Evolutionary conservation across 2,797 vertebrate species (phyloP), one percentile per base, ranked within the genome.

Genomic region (Euthynnus affinis): DNA sequence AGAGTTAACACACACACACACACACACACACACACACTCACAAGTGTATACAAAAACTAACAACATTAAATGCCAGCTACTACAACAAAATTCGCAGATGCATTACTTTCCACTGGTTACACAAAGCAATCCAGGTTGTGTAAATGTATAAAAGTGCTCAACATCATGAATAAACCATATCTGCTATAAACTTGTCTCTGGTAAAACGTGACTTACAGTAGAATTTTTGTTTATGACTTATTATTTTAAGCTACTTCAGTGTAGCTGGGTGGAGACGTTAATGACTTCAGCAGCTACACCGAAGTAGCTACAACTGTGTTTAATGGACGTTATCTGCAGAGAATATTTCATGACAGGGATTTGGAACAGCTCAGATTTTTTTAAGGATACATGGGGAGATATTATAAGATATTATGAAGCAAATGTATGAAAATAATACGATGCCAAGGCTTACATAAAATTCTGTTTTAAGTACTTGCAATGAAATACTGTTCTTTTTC

Each of bases 271-370:
- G 58, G n/a, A 9, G 9, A 67, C 61, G 17, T 65, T 79, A 76
- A 77, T 79, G 70, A 52, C 51, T 32, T 9, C 32, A 20, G 51
- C 51, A 53, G 69, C 69, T 80, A 37, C n/a, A n/a, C n/a, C n/a
- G n/a, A n/a, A n/a, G n/a, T n/a, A n/a, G n/a, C 48, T 67, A 29
- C 40, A 61, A 42, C 53, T 58, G 68, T 80, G 70, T 83, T 85
- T 80, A 78, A 83, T 52, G 59, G 18, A 27, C 25, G 15, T 80
- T 82, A 85, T 90, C 68, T 84, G 60, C 44, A 67, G 66, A 67
- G 61, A 70, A 72, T 68, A 77, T 75, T 78, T 80, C 71, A 79
- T 74, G 72, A 62, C 20, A 22, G 49, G 51, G 40, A 55, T 83
- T 85, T 79, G 29, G 34, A 62, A 4, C 8, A 12, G 53, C 40